phyloP scores from a whole-genome alignment of 2,888 invertebrate species.

The Halictus ligatus region DNA sequence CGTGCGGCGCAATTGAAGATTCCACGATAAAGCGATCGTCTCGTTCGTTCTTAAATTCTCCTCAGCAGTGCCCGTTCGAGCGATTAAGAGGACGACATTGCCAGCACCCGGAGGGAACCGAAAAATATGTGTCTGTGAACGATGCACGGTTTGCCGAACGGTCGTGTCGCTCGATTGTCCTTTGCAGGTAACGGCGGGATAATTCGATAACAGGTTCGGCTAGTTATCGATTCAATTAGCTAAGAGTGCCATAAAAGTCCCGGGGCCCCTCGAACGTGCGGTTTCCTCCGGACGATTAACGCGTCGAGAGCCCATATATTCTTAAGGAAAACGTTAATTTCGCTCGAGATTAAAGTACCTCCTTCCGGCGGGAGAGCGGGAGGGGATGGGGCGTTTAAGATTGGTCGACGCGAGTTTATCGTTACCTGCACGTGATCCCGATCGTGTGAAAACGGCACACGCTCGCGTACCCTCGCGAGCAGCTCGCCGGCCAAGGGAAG shows the following conservation, averaged over 20 bases:
- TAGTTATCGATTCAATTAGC: slow-evolving; percentile 80
- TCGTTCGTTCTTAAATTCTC: neutral
- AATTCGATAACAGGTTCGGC: slow-evolving; percentile 75
- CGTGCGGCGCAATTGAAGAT: neutral
- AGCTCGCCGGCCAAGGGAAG: neutral
- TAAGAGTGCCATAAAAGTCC: slow-evolving; percentile 79
- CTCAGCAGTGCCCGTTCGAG: neutral
- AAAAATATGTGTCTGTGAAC: slow-evolving; percentile 52
- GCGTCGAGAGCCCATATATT: slow-evolving; percentile 11
- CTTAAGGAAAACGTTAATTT: slow-evolving; percentile 22
- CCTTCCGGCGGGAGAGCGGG: neutral
- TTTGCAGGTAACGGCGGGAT: slow-evolving; percentile 70
- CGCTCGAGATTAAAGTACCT: slow-evolving; percentile 13
- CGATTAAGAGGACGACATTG: neutral
- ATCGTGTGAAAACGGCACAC: neutral
- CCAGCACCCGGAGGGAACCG: neutral
- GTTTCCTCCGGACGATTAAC: slow-evolving; percentile 39
- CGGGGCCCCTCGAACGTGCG: slow-evolving; percentile 1
- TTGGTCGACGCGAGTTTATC: slow-evolving; percentile 13
- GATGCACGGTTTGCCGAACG: slow-evolving; percentile 74
- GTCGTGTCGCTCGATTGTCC: slow-evolving; percentile 73
- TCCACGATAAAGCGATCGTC: neutral
- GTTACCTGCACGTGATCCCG: slow-evolving; percentile 10
- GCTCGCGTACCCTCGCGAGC: neutral
- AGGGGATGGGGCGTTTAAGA: neutral